Evolutionary conservation across 2,888 invertebrate genomes (phyloP).

Genomic region (Chaetogeoica ovagalla): DNA sequence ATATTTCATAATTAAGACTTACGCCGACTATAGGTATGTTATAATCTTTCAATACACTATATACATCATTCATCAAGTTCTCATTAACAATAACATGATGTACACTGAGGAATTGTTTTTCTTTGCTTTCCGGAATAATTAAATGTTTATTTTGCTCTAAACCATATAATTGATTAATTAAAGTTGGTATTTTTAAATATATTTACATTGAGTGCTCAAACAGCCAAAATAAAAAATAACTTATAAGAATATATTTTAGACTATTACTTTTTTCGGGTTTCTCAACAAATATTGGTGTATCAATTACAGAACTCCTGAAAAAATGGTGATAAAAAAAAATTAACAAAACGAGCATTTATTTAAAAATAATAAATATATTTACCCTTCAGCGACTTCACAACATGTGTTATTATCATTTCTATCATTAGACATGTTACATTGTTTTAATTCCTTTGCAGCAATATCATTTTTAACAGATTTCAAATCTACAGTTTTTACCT

Average conservation of each 20-base stretch:
- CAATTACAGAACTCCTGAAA: conserved; percentile 89
- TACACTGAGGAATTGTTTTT: too few species aligned
- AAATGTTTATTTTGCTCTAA: conserved; percentile 87
- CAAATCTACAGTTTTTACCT: conserved; percentile 89
- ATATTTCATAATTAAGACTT: conserved; percentile 52
- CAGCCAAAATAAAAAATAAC: background rate
- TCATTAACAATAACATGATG: conserved; percentile 73
- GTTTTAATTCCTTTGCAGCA: conserved; percentile 93
- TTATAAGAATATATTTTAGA: conserved; percentile 56
- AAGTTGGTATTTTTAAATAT: conserved; percentile 71
- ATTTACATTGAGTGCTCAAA: too few species aligned
- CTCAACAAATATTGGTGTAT: conserved; percentile 85
- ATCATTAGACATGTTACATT: conserved; percentile 89
- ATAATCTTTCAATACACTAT: conserved; percentile 62
- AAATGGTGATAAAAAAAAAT: background rate
- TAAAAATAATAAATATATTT: background rate
- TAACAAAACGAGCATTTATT: background rate
- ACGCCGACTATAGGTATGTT: conserved; percentile 57
- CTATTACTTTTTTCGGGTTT: conserved; percentile 76
- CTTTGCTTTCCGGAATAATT: too few species aligned
- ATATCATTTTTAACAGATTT: conserved; percentile 95
- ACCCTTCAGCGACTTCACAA: background rate
- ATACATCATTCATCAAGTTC: conserved; percentile 67
- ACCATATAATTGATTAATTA: conserved; percentile 92
- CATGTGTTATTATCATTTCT: conserved; percentile 57